Evolutionary conservation across 1,140 invertebrate species (phyloP), one percentile per base, ranked within the genome.

Genomic region (Delia radicum): DNA sequence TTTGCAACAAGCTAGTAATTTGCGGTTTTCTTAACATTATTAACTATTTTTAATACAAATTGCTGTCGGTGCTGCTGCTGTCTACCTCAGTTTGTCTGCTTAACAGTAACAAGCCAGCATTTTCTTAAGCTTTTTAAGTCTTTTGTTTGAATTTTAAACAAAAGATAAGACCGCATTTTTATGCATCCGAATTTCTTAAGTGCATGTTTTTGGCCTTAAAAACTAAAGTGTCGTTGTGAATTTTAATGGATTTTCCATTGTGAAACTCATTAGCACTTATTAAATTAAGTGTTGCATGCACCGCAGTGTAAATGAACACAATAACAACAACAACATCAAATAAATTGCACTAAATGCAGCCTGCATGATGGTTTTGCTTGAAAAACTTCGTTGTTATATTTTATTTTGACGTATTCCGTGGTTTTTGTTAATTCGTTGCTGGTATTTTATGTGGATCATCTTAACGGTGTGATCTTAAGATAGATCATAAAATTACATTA

Each of bases 201-300:
- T 12, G 37, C n/a, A 42, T 42, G 65, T 69, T 12, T 65, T 3
- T 33, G 28, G 42, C 24, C 10, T 46, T 73, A 12, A 21, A 42
- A 33, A 33, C 33, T 42, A 42, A 42, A 42, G 37, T 42, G 37
- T 42, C 37, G 37, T 42, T 15, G 37, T 42, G 37, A 10, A 42
- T 55, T 55, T 26, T 26, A 73, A 73, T 61, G 72, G 72, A 48
- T 73, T 73, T 73, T 48, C 72, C 48, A 48, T 73, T 69, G 65
- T 48, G 72, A 55, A 73, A 73, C 72, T 73, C 72, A 73, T 73
- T 73, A 73, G 28, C 72, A 73, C 72, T 55, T 73, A 73, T 73
- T 73, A 73, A 73, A 73, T 55, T 73, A 73, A 73, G 26, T 73
- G 72, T 73, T 73, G 72, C 72, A 48, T 55, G 48, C 72, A 55